phyloP scores from a whole-genome alignment of 2,888 invertebrate genomes.

The Drosophila quasianomalipes region DNA sequence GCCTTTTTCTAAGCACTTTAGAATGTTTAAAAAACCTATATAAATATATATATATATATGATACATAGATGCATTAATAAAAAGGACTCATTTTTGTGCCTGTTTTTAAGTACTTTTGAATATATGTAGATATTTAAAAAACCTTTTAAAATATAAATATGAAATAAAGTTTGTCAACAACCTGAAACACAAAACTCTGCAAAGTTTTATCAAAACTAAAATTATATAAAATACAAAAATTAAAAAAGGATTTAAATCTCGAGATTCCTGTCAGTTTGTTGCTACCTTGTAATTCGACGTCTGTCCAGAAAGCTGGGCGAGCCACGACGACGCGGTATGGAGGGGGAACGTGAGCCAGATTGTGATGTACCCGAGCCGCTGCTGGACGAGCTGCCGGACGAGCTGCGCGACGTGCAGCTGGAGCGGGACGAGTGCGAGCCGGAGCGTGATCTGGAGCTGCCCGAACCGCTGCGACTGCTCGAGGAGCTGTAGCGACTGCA shows the following conservation, averaged over 20 bases:
- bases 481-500: conserved; percentile 83
- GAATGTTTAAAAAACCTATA: not conserved
- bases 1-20: too few relatives aligned
- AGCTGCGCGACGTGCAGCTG: conserved; percentile 83
- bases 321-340: conserved; percentile 95
- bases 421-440: conserved; percentile 84
- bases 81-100: too few relatives aligned
- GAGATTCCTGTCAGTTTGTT: not conserved
- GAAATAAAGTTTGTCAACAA: not conserved
- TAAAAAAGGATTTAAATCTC: not conserved
- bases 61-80: too few relatives aligned
- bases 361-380: conserved; percentile 82
- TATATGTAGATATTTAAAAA: not conserved
- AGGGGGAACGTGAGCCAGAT: conserved; percentile 91
- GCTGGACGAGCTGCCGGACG: conserved; percentile 83
- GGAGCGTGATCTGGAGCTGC: conserved; percentile 83
- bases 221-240: not conserved
- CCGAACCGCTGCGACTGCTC: conserved; percentile 81
- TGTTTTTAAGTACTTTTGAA: not conserved
- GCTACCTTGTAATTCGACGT: conserved; percentile 97
- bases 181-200: conserved; percentile 19
- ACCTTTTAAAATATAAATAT: not conserved
- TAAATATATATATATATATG: not conserved
- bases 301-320: conserved; percentile 97
- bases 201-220: conserved; percentile 8